Percentiles rank a stretch among this genome's conserved stretches.
Conservation (phyloP, 1,140 invertebrate genomes). For the Achatina immaculata region DNA sequence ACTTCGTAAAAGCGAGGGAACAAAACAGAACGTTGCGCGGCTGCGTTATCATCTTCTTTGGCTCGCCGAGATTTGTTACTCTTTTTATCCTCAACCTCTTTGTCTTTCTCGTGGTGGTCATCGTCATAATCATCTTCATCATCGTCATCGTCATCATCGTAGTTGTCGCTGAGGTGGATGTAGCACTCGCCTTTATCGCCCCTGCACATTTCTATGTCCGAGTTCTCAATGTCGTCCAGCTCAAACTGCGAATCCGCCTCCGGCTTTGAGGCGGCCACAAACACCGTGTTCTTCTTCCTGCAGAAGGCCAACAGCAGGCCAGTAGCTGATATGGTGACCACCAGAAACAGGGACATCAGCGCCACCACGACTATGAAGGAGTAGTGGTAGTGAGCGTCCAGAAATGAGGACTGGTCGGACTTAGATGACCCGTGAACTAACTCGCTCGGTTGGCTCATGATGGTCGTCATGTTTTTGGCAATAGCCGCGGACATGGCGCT, state of each 20-base stretch:
- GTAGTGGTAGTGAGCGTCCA: constrained; percentile 40
- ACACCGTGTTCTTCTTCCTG: constrained; percentile 68
- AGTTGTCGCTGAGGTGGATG: constrained; percentile 36
- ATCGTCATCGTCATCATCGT: constrained; percentile 25
- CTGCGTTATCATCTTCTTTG: neutral
- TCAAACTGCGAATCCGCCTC: constrained; percentile 58
- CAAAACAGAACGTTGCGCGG: neutral
- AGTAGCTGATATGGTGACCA: constrained; percentile 59
- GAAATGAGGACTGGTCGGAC: neutral
- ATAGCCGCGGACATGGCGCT: constrained; percentile 25
- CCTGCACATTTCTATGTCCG: constrained; percentile 54
- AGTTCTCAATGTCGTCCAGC: constrained; percentile 60
- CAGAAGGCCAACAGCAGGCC: constrained; percentile 63
- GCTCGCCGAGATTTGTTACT: neutral
- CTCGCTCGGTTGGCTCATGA: constrained; percentile 8
- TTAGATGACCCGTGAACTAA: neutral
- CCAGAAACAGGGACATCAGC: constrained; percentile 61
- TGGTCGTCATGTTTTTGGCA: constrained; percentile 24
- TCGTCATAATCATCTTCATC: constrained; percentile 11
- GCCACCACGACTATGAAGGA: constrained; percentile 53
- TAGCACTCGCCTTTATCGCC: constrained; percentile 33
- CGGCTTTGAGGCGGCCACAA: constrained; percentile 55
- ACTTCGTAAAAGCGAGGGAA: constrained; percentile 3
- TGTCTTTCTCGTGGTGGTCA: neutral
- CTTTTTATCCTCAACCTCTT: neutral